Conservation (phyloP, 2,113 vertebrate genomes). For the Cyanoliseus patagonus region DNA sequence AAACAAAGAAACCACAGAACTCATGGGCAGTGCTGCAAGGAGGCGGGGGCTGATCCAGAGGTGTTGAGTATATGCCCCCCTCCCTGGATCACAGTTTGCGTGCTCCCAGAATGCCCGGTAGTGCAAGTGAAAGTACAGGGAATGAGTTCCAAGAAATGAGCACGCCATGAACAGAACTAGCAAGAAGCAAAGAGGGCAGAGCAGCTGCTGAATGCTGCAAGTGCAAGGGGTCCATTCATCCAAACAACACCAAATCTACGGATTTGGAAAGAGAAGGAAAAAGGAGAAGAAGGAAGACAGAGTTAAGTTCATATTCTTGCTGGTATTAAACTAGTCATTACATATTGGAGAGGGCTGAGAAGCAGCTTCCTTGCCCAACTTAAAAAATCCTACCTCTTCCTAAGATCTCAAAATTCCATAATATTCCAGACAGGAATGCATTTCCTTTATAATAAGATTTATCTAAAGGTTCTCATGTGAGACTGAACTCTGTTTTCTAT, state of each 20-base stretch:
- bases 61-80: neutral
- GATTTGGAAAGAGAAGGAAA: neutral
- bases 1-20: constrained; percentile 36
- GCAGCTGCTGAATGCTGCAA: neutral
- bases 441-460: neutral
- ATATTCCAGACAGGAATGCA: neutral
- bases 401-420: neutral
- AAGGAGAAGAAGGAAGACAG: neutral
- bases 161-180: neutral
- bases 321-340: neutral
- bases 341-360: neutral
- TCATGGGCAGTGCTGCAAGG: neutral
- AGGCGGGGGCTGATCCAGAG: neutral
- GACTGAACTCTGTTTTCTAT: neutral
- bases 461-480: neutral
- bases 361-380: neutral
- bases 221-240: neutral
- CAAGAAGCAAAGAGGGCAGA: neutral
- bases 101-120: neutral
- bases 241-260: neutral
- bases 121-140: neutral
- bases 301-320: neutral
- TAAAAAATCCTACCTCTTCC: neutral
- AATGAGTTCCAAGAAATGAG: neutral
- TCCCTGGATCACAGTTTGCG: neutral